phyloP scores from a whole-genome alignment of 2,797 vertebrate species.

The Sarcoramphus papa region DNA sequence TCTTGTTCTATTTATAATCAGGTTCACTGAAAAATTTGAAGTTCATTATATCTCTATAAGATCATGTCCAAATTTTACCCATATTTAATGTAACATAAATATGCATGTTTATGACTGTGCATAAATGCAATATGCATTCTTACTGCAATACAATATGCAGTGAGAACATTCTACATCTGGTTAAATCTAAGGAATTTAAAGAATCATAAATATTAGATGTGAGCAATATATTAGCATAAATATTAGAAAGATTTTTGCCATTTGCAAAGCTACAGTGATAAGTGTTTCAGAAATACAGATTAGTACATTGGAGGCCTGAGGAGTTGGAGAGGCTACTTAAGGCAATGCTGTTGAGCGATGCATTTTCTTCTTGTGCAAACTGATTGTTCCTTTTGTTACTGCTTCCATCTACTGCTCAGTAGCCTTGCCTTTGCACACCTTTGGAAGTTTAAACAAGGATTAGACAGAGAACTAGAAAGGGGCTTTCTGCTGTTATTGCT shows the following conservation, averaged over 20 bases:
- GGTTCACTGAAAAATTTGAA: not conserved
- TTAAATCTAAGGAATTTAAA: not conserved
- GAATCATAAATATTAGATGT: not conserved
- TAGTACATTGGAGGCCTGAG: not conserved
- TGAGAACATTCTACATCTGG: not conserved
- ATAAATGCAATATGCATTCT: not conserved
- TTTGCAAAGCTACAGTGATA: not conserved
- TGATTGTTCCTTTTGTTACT: not conserved
- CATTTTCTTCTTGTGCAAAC: not conserved
- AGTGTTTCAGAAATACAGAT: not conserved
- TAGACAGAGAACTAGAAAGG: not conserved
- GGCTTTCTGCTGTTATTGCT: not conserved
- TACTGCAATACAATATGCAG: not conserved
- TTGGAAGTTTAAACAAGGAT: constrained; percentile 32
- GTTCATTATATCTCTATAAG: not conserved
- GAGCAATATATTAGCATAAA: not conserved
- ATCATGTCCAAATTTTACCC: not conserved
- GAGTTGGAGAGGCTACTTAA: not conserved
- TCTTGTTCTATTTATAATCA: not conserved
- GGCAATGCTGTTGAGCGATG: not conserved
- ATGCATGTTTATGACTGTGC: not conserved
- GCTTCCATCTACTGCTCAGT: not conserved
- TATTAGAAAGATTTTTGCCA: not conserved
- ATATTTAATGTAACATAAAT: not conserved
- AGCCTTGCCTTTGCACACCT: not conserved